Evolutionary conservation across 2,888 invertebrate genomes (phyloP), one percentile per base, ranked within the genome.

Genomic region (Drosophila ustulata): DNA sequence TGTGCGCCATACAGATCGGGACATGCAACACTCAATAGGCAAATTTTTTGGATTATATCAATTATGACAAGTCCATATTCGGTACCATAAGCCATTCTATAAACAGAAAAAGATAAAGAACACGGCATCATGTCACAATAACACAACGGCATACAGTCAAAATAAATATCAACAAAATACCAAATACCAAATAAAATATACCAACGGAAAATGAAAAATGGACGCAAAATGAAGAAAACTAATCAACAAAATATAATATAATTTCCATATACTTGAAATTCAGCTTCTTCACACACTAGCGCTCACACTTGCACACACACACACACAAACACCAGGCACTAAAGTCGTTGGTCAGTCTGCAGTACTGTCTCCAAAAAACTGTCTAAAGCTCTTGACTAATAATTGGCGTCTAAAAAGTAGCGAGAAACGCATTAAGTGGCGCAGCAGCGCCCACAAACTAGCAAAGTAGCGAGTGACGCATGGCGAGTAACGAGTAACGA

Each of bases 31-130:
- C 97, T 98, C 81, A 97, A 94, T 90, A 99, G 94, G 92, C 97
- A 96, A 78, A 95, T 94, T 93, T 97, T 97, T 93, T 98, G 98
- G 91, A 97, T 94, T 93, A 97, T 96, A 94, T 99, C 99, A 91
- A 98, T 95, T 93, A 99, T 96, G 92, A 98, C 98, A 92, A 99
- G 94, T 88, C 99, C 98, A 89, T 96, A 96, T 93, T 99, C 98
- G 92, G 98, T 98, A 90, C 99, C 99, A 94, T 98, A 99, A 90
- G 98, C 97, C 96, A 99, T 95, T 92, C 99, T 99, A 93, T 89
- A 85, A 87, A 56, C 66, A 61, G 67, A 68, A 76, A 66, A 68
- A 67, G 50, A 68, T 70, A 78, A 68, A 68, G 61, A 73, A 66
- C 76, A 83, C 66, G 64, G 59, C 69, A 75, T 87, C 81, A 82